phyloP scores from a whole-genome alignment of 2,888 invertebrate species.

The Agrochola lota region DNA sequence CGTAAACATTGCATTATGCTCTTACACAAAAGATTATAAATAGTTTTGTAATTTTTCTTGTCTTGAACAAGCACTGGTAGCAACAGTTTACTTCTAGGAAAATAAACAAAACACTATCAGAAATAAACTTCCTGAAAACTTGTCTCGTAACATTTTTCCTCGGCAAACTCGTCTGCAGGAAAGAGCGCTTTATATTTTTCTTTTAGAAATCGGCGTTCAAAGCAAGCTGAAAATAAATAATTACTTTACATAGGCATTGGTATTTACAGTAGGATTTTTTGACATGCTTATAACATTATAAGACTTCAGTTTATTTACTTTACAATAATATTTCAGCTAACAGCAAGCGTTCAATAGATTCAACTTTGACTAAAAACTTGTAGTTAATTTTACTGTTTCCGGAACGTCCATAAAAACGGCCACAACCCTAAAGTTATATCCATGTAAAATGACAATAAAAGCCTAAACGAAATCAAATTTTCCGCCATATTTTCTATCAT shows the following conservation, averaged over 20 bases:
- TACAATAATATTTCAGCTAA: not conserved
- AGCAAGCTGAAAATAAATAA: constrained; percentile 3
- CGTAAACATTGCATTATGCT: not conserved
- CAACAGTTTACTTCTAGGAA: not conserved
- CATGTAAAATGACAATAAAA: constrained; percentile 56
- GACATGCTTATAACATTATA: constrained; percentile 5
- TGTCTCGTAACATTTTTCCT: not conserved
- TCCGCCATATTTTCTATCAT: constrained; percentile 85
- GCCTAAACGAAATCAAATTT: constrained; percentile 76
- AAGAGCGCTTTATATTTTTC: not conserved
- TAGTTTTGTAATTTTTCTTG: too few species aligned
- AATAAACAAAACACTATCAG: constrained; percentile 7
- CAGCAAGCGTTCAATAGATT: not conserved
- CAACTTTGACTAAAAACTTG: not conserved
- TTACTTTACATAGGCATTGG: not conserved
- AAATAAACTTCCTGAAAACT: not conserved
- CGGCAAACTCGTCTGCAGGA: not conserved
- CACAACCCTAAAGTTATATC: constrained; percentile 12
- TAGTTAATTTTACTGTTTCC: not conserved
- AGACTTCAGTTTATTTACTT: constrained; percentile 1
- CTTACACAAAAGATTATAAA: not conserved
- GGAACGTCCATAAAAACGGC: not conserved
- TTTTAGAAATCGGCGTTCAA: constrained; percentile 1
- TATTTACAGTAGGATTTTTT: not conserved
- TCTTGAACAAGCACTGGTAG: not conserved